These are phyloP conservation scores for Prosapia bicincta DNA, from an alignment of 2,888 invertebrate genomes.

Conservation along the genomic window DNA sequence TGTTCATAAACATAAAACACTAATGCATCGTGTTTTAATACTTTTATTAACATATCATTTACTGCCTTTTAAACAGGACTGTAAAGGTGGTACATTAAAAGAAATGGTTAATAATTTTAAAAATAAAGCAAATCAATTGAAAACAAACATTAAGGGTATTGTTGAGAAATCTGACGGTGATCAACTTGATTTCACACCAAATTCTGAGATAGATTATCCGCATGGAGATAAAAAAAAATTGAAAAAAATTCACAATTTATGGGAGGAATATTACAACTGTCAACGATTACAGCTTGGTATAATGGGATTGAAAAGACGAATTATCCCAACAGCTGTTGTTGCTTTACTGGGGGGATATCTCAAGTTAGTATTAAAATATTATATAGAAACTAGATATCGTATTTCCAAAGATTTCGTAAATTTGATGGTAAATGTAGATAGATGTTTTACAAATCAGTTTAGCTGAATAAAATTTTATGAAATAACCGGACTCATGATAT, in stretches of 20 bases:
- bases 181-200: background rate
- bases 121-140: background rate
- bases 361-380: background rate
- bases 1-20: no score
- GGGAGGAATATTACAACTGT: constrained; percentile 56
- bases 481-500: no score
- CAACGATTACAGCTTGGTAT: background rate
- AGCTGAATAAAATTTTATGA: no score
- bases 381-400: no score
- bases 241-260: constrained; percentile 43
- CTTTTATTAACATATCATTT: no score
- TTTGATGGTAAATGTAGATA: no score
- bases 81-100: background rate
- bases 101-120: background rate
- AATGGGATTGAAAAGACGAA: background rate
- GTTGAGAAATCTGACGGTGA: background rate
- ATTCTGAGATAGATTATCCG: constrained; percentile 47
- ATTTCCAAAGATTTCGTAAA: no score
- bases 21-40: no score
- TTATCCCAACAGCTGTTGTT: background rate
- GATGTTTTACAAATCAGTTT: no score
- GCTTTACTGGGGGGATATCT: background rate
- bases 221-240: constrained; percentile 45
- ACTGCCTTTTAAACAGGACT: background rate
- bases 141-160: background rate